Percentiles rank a stretch among this genome's conserved stretches.
Evolutionary conservation across 2,888 invertebrate species (phyloP).

Genomic region (Idaea straminata): DNA sequence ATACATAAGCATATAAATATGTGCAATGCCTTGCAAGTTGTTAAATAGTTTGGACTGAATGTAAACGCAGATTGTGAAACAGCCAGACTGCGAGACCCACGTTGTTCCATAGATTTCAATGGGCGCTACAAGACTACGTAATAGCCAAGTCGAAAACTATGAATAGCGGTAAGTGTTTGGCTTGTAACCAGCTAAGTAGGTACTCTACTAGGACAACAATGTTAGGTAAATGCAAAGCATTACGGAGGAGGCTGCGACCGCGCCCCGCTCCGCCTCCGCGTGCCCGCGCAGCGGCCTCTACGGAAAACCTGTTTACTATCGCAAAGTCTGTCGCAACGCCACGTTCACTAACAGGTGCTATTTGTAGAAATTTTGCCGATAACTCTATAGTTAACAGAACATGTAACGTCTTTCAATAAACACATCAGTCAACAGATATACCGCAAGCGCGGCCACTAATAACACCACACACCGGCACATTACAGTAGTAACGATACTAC

Average conservation of each 20-base stretch:
- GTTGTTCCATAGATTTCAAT: constrained; percentile 16
- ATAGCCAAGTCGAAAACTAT: constrained; percentile 22
- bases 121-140: constrained; percentile 11
- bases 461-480: background rate
- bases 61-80: constrained; percentile 14
- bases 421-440: constrained; percentile 13
- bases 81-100: constrained; percentile 12
- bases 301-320: constrained; percentile 63
- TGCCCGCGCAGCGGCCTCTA: constrained; percentile 26
- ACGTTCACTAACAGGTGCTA: constrained; percentile 56
- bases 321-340: constrained; percentile 62
- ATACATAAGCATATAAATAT: background rate
- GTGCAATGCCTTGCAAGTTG: constrained; percentile 13
- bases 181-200: constrained; percentile 13
- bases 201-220: constrained; percentile 66
- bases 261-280: constrained; percentile 23
- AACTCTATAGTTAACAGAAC: constrained; percentile 34
- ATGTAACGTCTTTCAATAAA: constrained; percentile 31
- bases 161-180: constrained; percentile 39
- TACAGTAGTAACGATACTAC: background rate
- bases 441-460: constrained; percentile 1
- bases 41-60: constrained; percentile 10
- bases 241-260: constrained; percentile 33
- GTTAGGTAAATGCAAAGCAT: constrained; percentile 48
- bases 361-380: constrained; percentile 62